phyloP scores from a whole-genome alignment of 2,888 invertebrate species.

The Lasius platythorax region DNA sequence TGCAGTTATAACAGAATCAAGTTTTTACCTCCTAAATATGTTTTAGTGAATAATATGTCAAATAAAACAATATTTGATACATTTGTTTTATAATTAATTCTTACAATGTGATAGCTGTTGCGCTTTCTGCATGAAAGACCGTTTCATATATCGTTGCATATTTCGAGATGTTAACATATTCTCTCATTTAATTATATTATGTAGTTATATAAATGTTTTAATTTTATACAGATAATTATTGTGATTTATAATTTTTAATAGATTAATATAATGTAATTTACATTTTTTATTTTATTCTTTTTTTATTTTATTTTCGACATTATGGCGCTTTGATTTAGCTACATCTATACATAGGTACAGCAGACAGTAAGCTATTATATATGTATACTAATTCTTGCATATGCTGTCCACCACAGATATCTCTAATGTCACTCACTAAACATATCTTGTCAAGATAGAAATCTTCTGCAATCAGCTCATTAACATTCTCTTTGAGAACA shows the following conservation, averaged over 20 bases:
- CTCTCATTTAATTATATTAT: background rate
- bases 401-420: background rate
- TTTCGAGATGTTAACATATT: background rate
- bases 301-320: background rate
- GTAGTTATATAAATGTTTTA: background rate
- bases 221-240: too few relatives aligned
- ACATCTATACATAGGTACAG: background rate
- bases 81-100: background rate
- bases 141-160: background rate
- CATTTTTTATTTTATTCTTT: background rate
- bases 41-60: background rate
- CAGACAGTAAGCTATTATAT: background rate
- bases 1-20: background rate
- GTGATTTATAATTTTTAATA: background rate
- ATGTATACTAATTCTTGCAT: background rate
- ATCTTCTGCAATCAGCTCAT: slow-evolving; percentile 22
- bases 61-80: background rate
- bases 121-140: background rate
- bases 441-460: slow-evolving; percentile 29
- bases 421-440: slow-evolving; percentile 28
- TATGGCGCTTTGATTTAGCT: background rate
- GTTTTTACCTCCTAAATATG: background rate
- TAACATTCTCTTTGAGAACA: slow-evolving; percentile 25
- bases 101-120: background rate
- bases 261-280: background rate